Conservation (phyloP, 2,797 vertebrate genomes). For the Pelobates cultripes region DNA sequence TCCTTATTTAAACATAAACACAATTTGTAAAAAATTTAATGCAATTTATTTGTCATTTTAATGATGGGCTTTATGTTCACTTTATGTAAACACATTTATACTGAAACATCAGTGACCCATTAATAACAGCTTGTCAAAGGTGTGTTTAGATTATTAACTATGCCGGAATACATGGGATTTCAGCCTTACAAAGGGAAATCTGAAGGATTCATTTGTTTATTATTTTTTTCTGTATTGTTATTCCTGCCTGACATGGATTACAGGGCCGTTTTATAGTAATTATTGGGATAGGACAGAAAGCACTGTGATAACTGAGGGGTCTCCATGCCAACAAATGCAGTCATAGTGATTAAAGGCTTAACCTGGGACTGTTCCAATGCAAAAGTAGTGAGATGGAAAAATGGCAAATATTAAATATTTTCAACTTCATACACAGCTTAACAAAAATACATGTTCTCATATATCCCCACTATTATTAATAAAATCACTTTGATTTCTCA, state of each 20-base stretch:
- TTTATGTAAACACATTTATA: too few species aligned
- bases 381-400: neutral
- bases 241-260: neutral
- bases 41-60: too few species aligned
- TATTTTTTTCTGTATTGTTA: neutral
- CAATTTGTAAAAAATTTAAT: too few species aligned
- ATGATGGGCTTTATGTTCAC: too few species aligned
- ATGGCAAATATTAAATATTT: neutral
- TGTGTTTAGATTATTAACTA: too few species aligned
- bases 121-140: too few species aligned
- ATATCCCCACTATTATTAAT: too few species aligned
- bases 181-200: neutral
- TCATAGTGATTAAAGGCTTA: neutral
- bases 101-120: too few species aligned
- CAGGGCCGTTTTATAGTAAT: neutral
- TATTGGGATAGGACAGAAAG: neutral
- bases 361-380: neutral
- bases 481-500: too few species aligned
- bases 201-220: neutral
- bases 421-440: too few species aligned
- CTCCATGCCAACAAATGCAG: neutral
- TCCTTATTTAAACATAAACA: too few species aligned
- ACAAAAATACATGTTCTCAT: too few species aligned
- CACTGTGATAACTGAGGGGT: neutral
- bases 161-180: neutral